These are phyloP conservation scores for Listronotus bonariensis DNA, from an alignment of 1,140 invertebrate genomes.

Conservation along the genomic window DNA sequence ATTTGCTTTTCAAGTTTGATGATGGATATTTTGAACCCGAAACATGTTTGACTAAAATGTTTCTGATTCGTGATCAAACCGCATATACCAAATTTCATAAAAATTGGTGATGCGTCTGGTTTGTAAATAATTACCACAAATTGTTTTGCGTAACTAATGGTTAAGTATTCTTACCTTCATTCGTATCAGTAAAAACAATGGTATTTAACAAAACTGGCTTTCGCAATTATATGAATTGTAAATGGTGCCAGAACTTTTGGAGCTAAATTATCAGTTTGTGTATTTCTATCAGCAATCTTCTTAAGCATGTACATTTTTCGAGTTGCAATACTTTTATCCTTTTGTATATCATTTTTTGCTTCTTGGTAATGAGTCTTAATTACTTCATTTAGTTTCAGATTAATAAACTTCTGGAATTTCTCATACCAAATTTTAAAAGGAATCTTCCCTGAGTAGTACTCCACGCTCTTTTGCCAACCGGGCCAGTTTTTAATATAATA, in stretches of 20 bases:
- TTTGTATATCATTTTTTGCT: background rate
- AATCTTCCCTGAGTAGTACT: slow-evolving; percentile 40
- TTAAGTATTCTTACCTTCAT: slow-evolving; percentile 12
- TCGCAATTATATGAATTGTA: slow-evolving; percentile 18
- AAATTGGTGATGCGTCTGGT: too few species aligned
- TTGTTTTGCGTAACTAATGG: too few species aligned
- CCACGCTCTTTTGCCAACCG: slow-evolving; percentile 39
- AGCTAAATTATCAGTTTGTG: slow-evolving; percentile 29
- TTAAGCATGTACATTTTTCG: slow-evolving; percentile 10
- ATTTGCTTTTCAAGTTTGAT: too few species aligned
- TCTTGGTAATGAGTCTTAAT: slow-evolving; percentile 20
- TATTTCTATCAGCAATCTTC: slow-evolving; percentile 27
- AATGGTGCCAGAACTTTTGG: slow-evolving; percentile 33
- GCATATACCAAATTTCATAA: too few species aligned
- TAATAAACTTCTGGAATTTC: slow-evolving; percentile 39
- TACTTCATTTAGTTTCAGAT: slow-evolving; percentile 31
- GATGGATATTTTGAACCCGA: too few species aligned
- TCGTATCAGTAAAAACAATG: slow-evolving; percentile 33
- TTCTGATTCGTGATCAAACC: too few species aligned
- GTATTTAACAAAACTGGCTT: slow-evolving; percentile 32
- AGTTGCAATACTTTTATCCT: slow-evolving; percentile 1
- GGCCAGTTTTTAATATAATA: slow-evolving; percentile 43
- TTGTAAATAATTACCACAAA: too few species aligned
- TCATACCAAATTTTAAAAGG: slow-evolving; percentile 37
- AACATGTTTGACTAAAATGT: too few species aligned